phyloP scores from a whole-genome alignment of 1,140 invertebrate species.

The Drosophila pseudoobscura region DNA sequence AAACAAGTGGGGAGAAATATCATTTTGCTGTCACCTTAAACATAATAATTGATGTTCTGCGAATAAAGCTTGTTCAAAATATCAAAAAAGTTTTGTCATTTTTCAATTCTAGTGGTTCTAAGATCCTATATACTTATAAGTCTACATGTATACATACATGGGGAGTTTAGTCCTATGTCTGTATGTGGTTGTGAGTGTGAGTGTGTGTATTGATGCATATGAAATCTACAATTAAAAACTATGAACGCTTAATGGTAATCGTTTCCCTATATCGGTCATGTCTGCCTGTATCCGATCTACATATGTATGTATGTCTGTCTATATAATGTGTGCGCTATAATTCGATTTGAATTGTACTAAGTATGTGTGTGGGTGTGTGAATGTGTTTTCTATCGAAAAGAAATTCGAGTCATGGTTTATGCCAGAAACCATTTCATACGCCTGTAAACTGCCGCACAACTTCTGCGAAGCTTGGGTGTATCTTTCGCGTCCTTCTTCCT shows the following conservation, averaged over 20 bases:
- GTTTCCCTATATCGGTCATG: conserved; percentile 34
- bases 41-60: conserved; percentile 33
- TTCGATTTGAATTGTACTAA: conserved; percentile 56
- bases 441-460: neutral
- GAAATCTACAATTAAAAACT: conserved; percentile 59
- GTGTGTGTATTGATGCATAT: conserved; percentile 42
- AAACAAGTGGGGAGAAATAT: conserved; percentile 26
- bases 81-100: conserved; percentile 48
- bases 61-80: conserved; percentile 70
- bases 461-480: conserved; percentile 36
- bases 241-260: conserved; percentile 42
- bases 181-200: conserved; percentile 2
- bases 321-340: conserved; percentile 49
- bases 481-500: conserved; percentile 18
- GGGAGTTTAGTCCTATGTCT: conserved; percentile 48
- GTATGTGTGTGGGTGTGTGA: conserved; percentile 23
- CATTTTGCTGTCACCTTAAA: conserved; percentile 42
- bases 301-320: neutral
- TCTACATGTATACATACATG: conserved; percentile 20
- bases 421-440: conserved; percentile 57
- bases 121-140: conserved; percentile 25
- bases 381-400: conserved; percentile 41
- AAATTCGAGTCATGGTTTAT: conserved; percentile 57
- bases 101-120: conserved; percentile 29
- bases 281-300: conserved; percentile 9